Percentiles rank a stretch among this genome's conserved stretches.
phyloP scores from a whole-genome alignment of 2,113 vertebrate genomes.

The Neogale vison region DNA sequence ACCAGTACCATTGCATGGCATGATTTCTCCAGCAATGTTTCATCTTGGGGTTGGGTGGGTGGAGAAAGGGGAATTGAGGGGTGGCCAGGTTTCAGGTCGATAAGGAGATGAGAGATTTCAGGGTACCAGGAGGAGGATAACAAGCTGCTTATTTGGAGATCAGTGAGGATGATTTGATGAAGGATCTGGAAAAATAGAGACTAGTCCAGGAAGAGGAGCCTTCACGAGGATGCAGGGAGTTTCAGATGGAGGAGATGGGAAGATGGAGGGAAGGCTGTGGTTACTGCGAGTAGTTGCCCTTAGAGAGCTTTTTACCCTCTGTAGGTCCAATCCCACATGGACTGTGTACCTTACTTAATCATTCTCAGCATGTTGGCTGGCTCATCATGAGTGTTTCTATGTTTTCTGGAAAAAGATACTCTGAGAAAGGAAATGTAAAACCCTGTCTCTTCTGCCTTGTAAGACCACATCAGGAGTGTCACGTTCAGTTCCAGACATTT shows the following conservation, averaged over 20 bases:
- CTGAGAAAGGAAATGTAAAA: conserved; percentile 61
- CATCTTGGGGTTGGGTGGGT: neutral
- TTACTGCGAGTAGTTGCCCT: neutral
- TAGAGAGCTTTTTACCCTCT: rapidly evolving
- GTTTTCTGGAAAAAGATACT: conserved; percentile 49
- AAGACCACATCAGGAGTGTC: neutral
- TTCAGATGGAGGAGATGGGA: neutral
- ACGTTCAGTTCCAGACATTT: neutral
- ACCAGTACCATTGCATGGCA: rapidly evolving
- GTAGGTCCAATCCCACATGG: neutral
- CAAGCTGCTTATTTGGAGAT: rapidly evolving
- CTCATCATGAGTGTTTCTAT: neutral
- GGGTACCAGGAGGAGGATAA: neutral
- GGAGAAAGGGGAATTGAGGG: neutral
- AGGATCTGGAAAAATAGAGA: neutral
- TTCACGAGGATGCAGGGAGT: rapidly evolving
- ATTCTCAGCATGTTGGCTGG: neutral
- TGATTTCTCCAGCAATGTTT: neutral
- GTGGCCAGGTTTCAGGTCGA: neutral
- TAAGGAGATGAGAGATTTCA: neutral
- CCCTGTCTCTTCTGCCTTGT: neutral
- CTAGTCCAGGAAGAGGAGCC: neutral
- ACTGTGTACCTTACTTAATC: neutral
- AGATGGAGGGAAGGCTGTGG: neutral
- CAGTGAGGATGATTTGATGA: neutral